Evolutionary conservation across 2,888 invertebrate genomes (phyloP).

Genomic region (Gandaritis pyraliata): DNA sequence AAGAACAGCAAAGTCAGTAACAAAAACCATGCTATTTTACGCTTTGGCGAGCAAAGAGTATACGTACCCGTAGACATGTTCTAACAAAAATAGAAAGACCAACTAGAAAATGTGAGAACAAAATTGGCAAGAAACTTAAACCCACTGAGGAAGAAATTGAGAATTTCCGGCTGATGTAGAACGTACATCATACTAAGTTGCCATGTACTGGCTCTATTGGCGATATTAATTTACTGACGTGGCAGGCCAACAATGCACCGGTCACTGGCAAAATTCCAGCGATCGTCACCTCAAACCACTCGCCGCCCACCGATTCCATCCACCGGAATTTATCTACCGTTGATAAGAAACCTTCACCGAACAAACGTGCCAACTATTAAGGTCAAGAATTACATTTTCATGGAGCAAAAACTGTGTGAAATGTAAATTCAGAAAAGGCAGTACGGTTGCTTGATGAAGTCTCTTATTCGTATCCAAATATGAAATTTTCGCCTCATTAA

Average conservation of each 20-base stretch:
- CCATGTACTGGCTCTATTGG: constrained; percentile 62
- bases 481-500: constrained; percentile 46
- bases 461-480: constrained; percentile 41
- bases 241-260: constrained; percentile 67
- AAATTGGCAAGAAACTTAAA: constrained; percentile 31
- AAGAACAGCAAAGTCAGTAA: not conserved
- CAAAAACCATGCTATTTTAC: not conserved
- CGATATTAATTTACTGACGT: constrained; percentile 78
- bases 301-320: constrained; percentile 54
- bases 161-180: constrained; percentile 23
- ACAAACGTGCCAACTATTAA: constrained; percentile 27
- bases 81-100: constrained; percentile 3
- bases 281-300: constrained; percentile 52
- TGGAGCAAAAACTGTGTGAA: constrained; percentile 24
- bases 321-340: constrained; percentile 57
- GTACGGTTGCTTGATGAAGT: constrained; percentile 32
- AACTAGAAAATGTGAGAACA: constrained; percentile 15
- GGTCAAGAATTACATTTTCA: constrained; percentile 25
- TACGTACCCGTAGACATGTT: not conserved
- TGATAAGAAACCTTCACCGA: constrained; percentile 58
- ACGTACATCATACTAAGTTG: constrained; percentile 47
- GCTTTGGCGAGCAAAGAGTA: not conserved
- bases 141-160: constrained; percentile 19
- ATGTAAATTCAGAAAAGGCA: constrained; percentile 27
- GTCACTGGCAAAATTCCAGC: constrained; percentile 72